Evolutionary conservation across 2,797 vertebrate species (phyloP), one percentile per base, ranked within the genome.

Genomic region (Hippocampus kuda): DNA sequence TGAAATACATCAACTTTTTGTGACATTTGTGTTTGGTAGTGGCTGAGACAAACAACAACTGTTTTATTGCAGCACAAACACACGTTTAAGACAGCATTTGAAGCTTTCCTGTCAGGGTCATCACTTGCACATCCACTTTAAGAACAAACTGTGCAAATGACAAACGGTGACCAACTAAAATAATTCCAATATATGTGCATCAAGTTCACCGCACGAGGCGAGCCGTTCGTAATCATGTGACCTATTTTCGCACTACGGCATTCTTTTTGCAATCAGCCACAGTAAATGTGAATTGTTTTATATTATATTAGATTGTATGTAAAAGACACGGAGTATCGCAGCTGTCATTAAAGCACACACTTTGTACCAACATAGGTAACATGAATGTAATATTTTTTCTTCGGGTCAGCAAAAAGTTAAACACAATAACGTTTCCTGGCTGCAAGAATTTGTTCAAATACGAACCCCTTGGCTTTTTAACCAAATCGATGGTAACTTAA

Each of bases 401-500:
- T 61, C 59, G 2, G 18, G 24, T 48, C 24, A 27, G n/a, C 61
- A 42, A 65, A 46, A 13, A 44, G 41, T 27, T n/a, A 26, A 46
- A 65, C n/a, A 27, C 3, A 42, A 22, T 30, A 46, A 48, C 15
- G 24, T 65, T 27, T 7, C 15, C 15, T 16, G 16, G 2, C 27
- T 38, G 1, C 7, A 20, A 38, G 8, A 20, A 34, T 60, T 2
- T n/a, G 5, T 24, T 16, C 6, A 15, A 64, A 48, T 8, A 16
- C 6, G 7, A 18, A 26, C 68, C 38, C 70, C 68, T 72, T 74
- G 2, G 6, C 26, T 64, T 4, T 72, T 54, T 61, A 24, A 42
- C 59, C 66, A 65, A n/a, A n/a, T 41, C 66, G 68, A 24, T 70
- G 4, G 68, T 26, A 60, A 77, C 82, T 76, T 85, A 1, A 65